Base-by-base conservation (phyloP, 1,140 invertebrate genomes). In the Apolygus lucorum region DNA sequence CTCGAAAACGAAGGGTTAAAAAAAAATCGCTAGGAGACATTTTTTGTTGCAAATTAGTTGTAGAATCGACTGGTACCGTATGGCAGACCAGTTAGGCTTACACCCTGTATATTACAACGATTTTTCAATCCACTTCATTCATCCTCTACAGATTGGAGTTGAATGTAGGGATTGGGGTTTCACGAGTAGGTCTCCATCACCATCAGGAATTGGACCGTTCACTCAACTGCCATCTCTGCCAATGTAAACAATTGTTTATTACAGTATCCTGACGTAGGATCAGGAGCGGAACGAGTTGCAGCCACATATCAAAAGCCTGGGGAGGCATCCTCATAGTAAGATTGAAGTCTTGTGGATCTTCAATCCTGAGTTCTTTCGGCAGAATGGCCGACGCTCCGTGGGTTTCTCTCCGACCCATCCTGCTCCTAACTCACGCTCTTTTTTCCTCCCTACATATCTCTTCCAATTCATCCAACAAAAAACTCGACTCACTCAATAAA, bases 221-320 rank as follows among this genome's bases (percentile, higher is more conserved):
- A 63, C 21, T 49, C n/a, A 63, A 65, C 28, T 65, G 49, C n/a
- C n/a, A n/a, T n/a, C n/a, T n/a, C n/a, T n/a, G 28, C 1, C n/a
- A 71, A n/a, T 14, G 8, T 28, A 28, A 27, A 28, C 14, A n/a
- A n/a, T n/a, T n/a, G n/a, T n/a, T 42, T 17, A 42, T 42, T 42
- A 42, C 34, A 42, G 34, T 42, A 17, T 42, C 34, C 34, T 42
- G 34, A 42, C 34, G 34, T 42, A 8, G 34, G 17, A 42, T 42
- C 34, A 42, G 17, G 34, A 17, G 34, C 34, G 34, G 17, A 42
- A 42, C 34, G 17, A 42, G 4, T 42, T 42, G 4, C 34, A 42
- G 34, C 17, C 4, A 42, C 4, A 8, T 4, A 8, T 42, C 34
- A 42, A 42, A 42, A 42, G 34, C 34, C 4, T 42, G 34, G 34